Base-by-base conservation (phyloP, 2,113 vertebrate species). In the Notothenia coriiceps region DNA sequence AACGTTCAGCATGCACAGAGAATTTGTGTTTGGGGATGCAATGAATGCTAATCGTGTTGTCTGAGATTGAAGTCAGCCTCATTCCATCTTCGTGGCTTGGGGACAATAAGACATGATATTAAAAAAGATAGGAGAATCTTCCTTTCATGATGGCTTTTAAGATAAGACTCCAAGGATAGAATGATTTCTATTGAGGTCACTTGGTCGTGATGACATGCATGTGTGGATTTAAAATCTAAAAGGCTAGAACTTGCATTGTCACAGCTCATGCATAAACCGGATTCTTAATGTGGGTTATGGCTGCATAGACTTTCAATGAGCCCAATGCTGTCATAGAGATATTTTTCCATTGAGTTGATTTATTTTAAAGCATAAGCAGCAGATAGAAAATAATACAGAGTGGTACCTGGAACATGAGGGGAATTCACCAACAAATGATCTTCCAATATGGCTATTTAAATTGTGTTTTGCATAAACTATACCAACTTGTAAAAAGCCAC, bases 1-100 rank as follows among this genome's bases (percentile, higher is more conserved):
- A 44, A 68, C 50, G 22, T 57, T 71, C 35, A 22, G 64, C 6
- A 73, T 46, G 11, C 54, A 73, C 43, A 20, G 75, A 18, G 75
- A 79, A 79, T 60, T 68, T 51, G 63, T 61, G 68, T 78, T 77
- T 46, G 25, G 51, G 54, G 72, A 86, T 49, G 62, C 50, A 79
- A 64, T 84, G 81, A 76, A 77, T 88, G 66, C 77, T 84, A 77
- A 86, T 86, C 47, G 68, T 74, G 77, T 64, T 83, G 71, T 65
- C 66, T 84, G 75, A 76, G 64, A 83, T 73, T 62, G 76, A 73
- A 85, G 77, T 65, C 62, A 79, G 59, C 64, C 57, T 85, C 64
- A 69, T 76, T 77, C 70, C 70, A 49, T 51, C 52, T 5, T 64
- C 33, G 20, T 33, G 66, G 59, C 80, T 72, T 50, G 35, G 57